phyloP scores from a whole-genome alignment of 2,113 vertebrate species.

The Mirza zaza region DNA sequence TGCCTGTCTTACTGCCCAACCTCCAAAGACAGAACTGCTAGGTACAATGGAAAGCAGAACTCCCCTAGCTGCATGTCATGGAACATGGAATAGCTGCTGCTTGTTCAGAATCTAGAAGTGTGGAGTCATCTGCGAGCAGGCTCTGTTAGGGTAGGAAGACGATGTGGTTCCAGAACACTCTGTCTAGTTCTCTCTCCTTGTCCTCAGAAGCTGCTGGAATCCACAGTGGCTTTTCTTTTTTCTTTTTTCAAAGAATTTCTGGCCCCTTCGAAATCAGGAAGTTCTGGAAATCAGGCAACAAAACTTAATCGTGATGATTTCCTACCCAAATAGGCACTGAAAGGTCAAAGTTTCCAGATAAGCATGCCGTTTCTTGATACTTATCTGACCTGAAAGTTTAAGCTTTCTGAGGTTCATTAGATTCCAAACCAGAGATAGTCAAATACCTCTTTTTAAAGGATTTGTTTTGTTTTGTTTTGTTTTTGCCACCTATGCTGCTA shows the following conservation, averaged over 20 bases:
- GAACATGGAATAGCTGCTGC: too few relatives aligned
- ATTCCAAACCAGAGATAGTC: not conserved
- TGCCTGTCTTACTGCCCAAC: fast-evolving
- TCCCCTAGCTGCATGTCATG: fast-evolving
- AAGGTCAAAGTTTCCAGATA: conserved; percentile 55
- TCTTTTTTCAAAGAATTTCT: conserved; percentile 45
- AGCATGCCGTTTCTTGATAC: not conserved
- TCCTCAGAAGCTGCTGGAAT: not conserved
- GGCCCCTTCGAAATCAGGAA: conserved; percentile 4
- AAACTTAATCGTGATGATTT: conserved; percentile 4
- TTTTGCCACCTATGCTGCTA: not conserved
- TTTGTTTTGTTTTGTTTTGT: not conserved
- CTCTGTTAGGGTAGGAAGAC: not conserved
- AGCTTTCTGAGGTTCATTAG: not conserved
- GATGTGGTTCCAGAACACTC: not conserved
- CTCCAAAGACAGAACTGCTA: not conserved
- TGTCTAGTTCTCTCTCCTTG: not conserved
- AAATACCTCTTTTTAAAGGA: not conserved
- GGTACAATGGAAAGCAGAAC: not conserved
- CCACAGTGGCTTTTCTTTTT: not conserved
- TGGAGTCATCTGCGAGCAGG: fast-evolving
- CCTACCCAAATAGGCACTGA: conserved; percentile 27
- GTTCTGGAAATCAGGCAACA: conserved; percentile 45
- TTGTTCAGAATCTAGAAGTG: not conserved
- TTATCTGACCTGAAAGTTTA: conserved; percentile 31